Evolutionary conservation across 2,888 invertebrate genomes (phyloP), one percentile per base, ranked within the genome.

Genomic region (Diplolepis rosae): DNA sequence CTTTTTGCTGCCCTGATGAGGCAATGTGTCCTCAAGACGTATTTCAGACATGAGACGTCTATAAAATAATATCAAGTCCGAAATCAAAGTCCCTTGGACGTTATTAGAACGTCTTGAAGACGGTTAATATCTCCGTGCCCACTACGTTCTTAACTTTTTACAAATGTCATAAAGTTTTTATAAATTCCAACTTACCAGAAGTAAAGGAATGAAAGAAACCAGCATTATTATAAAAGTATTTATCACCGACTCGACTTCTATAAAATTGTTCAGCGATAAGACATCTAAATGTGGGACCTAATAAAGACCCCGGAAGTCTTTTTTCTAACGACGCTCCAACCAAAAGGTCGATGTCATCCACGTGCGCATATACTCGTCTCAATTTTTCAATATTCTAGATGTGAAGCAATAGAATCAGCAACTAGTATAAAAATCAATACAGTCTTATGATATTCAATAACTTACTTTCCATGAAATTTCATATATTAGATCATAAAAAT

Each of bases 241-340:
- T 85, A 79, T 92, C 92, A 0, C 91, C 91, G 7, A 87, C 88
- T 78, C 90, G 89, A 13, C 90, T 88, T 65, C 90, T 86, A 75
- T 89, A 88, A 84, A 91, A 92, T 84, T 91, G 91, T 73, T 89
- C 89, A 5, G 89, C 89, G 18, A 91, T 85, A 27, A 92, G 84
- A 74, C 91, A 92, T 52, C 90, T 89, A 80, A 91, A 90, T 1
- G 91, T 91, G 1, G 91, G 91, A 0, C 91, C 92, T 2, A 90
- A 87, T 6, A 90, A 80, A 11, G 90, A 89, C 5, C 89, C 91
- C 1, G 90, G 84, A 7, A 90, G 82, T 7, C 88, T 89, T 15
- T 79, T 83, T 81, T 92, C 92, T 27, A 90, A 83, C 18, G 90
- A 85, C 1, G 90, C 91, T 9, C 90, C 92, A 1, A 91, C 88